Base-by-base conservation (phyloP, 2,113 vertebrate species). In the Oreotrochilus melanogaster region DNA sequence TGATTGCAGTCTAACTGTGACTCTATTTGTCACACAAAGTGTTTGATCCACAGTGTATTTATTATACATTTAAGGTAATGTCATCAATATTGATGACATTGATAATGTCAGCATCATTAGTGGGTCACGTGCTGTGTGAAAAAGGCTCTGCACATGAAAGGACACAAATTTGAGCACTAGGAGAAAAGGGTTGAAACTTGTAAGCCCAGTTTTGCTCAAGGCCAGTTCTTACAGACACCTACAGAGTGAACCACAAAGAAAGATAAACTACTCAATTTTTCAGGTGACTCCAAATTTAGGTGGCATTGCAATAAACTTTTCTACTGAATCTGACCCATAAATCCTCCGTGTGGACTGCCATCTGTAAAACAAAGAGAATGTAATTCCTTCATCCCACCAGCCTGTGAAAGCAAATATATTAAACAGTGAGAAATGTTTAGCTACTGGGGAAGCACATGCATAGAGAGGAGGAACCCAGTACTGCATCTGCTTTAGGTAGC, bases 311-410 rank as follows among this genome's bases (percentile, higher is more conserved):
- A 43, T 2, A 73, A 7, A 13, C 5, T 45, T 30, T 82, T 91
- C 87, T 18, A 21, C 12, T 27, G 16, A 70, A 53, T 69, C 10
- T 61, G 18, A 1, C 2, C 7, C 53, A 12, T 48, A 78, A 74
- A 2, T 14, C 6, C 3, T 25, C 18, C 45, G 3, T 19, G 43
- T 33, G 53, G 6, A n/a, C 4, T 71, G 5, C 5, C 5, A 14
- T 50, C 16, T 45, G 19, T 43, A 56, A 86, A 92, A 70, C 0
- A 0, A 53, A 4, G 10, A 70, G 5, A 81, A 27, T 43, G n/a
- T 14, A 2, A n/a, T 70, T 81, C 12, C 16, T 56, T 11, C 12
- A 51, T 11, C 21, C 72, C 21, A 78, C 6, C 37, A 67, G 24
- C 10, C 3, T 15, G 4, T 65, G 6, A 33, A 91, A 87, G 70